A percentile compares a stretch with the other conserved stretches of the same genome.
phyloP scores from a whole-genome alignment of 1,140 invertebrate species.

The Polypedilum pembai region DNA sequence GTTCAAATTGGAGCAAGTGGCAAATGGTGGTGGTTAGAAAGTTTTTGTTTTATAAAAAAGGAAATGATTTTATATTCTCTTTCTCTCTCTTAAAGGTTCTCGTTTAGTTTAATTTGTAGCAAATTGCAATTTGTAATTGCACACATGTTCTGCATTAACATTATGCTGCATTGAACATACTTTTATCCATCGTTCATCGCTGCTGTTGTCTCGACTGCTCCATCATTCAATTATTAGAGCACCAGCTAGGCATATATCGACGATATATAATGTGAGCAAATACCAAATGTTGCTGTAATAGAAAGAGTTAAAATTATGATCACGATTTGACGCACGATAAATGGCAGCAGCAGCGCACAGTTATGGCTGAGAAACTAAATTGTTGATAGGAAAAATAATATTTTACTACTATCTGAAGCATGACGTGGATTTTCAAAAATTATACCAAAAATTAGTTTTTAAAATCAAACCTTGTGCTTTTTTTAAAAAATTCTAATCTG shows the following conservation, averaged over 20 bases:
- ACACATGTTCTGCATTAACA: neutral
- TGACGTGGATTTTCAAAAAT: too few relatives aligned
- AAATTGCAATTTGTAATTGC: constrained; percentile 28
- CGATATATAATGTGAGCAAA: neutral
- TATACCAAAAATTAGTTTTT: too few relatives aligned
- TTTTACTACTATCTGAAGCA: too few relatives aligned
- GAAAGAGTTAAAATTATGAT: constrained; percentile 16
- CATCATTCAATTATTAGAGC: constrained; percentile 1
- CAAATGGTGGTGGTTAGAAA: neutral
- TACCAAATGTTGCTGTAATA: constrained; percentile 25
- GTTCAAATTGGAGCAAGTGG: neutral
- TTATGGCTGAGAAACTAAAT: neutral
- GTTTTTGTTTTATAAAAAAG: neutral
- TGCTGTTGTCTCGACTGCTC: neutral
- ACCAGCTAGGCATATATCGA: neutral
- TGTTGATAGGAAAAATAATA: neutral
- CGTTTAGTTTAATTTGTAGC: constrained; percentile 6
- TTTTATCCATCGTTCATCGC: neutral
- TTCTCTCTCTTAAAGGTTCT: neutral
- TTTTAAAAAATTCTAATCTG: too few relatives aligned
- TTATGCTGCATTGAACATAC: neutral
- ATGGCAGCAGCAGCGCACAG: neutral
- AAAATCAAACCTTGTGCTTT: too few relatives aligned
- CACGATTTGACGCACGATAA: constrained; percentile 26
- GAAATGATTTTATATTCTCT: constrained; percentile 16